Evolutionary conservation across 2,888 invertebrate genomes (phyloP).

Genomic region (Drosophila pseudotalamancana): DNA sequence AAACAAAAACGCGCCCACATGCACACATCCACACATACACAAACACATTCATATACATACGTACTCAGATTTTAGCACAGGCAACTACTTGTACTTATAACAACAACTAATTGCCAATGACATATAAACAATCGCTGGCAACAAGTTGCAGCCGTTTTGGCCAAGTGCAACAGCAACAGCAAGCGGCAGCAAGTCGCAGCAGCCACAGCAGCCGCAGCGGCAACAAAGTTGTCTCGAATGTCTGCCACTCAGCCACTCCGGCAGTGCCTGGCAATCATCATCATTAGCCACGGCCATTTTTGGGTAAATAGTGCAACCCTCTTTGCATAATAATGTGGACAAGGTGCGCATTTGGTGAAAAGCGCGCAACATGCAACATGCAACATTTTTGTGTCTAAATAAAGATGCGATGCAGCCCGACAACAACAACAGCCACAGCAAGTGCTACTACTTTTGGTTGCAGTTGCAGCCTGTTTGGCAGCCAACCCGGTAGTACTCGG

Average conservation of each 20-base stretch:
- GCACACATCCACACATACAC: slow-evolving; percentile 2
- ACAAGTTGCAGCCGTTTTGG: slow-evolving; percentile 58
- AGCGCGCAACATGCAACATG: slow-evolving; percentile 76
- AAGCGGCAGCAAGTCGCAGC: slow-evolving; percentile 15
- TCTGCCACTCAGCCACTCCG: slow-evolving; percentile 27
- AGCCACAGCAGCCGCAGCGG: slow-evolving; percentile 5
- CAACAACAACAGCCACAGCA: slow-evolving; percentile 28
- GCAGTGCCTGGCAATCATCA: slow-evolving; percentile 67
- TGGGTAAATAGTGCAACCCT: slow-evolving; percentile 84
- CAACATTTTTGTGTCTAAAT: slow-evolving; percentile 79
- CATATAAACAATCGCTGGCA: slow-evolving; percentile 69
- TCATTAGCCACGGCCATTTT: slow-evolving; percentile 83
- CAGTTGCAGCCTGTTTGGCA: slow-evolving; percentile 35
- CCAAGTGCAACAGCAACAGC: slow-evolving; percentile 47
- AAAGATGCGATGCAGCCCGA: slow-evolving; percentile 70
- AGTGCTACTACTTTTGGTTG: slow-evolving; percentile 43
- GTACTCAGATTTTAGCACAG: not conserved
- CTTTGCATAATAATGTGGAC: slow-evolving; percentile 84
- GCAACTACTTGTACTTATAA: slow-evolving; percentile 36
- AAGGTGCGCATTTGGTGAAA: slow-evolving; percentile 75
- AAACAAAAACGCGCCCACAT: slow-evolving; percentile 25
- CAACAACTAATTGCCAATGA: slow-evolving; percentile 76
- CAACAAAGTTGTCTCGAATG: slow-evolving; percentile 50
- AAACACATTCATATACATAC: slow-evolving; percentile 5
- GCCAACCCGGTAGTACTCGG: slow-evolving; percentile 73